A percentile compares a stretch with the other conserved stretches of the same genome.
phyloP scores from a whole-genome alignment of 2,113 vertebrate species.

The Phalacrocorax carbo region DNA sequence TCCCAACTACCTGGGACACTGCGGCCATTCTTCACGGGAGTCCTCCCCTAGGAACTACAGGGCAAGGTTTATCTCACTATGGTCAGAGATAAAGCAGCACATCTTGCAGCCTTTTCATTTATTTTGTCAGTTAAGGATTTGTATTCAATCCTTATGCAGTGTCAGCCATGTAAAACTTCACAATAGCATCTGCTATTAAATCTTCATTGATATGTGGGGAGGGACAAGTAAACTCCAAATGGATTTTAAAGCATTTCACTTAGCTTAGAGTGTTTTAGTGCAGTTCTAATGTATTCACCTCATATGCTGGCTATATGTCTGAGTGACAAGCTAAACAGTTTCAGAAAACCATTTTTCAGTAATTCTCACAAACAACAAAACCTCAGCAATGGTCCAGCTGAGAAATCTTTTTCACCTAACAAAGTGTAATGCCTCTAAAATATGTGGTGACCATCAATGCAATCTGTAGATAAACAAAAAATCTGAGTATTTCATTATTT shows the following conservation, averaged over 20 bases:
- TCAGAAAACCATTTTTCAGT: slow-evolving; percentile 10
- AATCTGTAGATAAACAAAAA: slow-evolving; percentile 26
- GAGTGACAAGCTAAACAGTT: neutral
- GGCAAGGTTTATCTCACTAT: neutral
- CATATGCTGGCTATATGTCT: neutral
- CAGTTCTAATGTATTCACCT: neutral
- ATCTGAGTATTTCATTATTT: slow-evolving; percentile 27
- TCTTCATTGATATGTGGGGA: neutral
- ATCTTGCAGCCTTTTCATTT: neutral
- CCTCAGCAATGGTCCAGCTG: neutral
- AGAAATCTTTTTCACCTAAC: slow-evolving; percentile 7
- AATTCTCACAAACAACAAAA: neutral
- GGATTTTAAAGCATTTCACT: slow-evolving; percentile 2
- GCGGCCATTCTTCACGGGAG: neutral
- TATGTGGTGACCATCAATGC: neutral
- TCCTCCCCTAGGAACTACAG: neutral
- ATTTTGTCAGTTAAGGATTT: neutral
- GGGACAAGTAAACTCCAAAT: neutral
- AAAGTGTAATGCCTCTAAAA: neutral
- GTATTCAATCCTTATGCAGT: neutral
- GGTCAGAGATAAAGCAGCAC: neutral
- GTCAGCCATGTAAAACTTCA: neutral
- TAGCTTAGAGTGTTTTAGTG: neutral
- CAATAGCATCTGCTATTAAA: neutral
- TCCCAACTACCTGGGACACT: neutral